A percentile compares a stretch with the other conserved stretches of the same genome.
Conservation (phyloP, 2,113 vertebrate species). For the Dinomys branickii region DNA sequence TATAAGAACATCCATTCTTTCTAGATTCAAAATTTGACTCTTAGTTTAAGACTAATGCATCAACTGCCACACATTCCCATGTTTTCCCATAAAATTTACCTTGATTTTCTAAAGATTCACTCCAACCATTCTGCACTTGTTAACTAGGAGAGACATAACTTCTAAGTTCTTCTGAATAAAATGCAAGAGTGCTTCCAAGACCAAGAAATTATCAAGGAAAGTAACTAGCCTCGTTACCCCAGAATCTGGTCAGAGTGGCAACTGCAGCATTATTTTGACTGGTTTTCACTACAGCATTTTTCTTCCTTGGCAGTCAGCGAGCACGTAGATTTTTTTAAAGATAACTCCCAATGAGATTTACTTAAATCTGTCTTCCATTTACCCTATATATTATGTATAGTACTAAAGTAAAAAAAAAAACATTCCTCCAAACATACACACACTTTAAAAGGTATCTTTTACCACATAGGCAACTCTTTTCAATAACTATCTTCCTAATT, state of each 20-base stretch:
- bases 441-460: not conserved
- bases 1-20: not conserved
- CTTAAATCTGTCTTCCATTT: not conserved
- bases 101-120: conserved; percentile 58
- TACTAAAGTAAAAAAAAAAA: conserved; percentile 6
- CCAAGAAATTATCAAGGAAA: conserved; percentile 65
- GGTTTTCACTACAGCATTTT: not conserved
- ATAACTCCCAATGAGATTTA: not conserved
- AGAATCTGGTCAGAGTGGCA: conserved; percentile 68
- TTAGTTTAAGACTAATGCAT: not conserved
- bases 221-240: conserved; percentile 69
- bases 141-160: conserved; percentile 64
- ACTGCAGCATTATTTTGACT: conserved; percentile 68
- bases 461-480: not conserved
- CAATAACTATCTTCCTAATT: not conserved
- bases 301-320: conserved; percentile 14
- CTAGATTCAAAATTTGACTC: not conserved
- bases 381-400: not conserved
- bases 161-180: conserved; percentile 63
- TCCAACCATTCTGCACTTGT: conserved; percentile 34
- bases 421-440: not conserved
- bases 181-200: conserved; percentile 60
- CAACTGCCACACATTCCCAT: not conserved
- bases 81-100: conserved; percentile 45
- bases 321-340: not conserved